Evolutionary conservation across 35 echinoderm and acorn worm species (phyloP), one percentile per base, ranked within the genome.

Genomic region (Apostichopus parvimensis): DNA sequence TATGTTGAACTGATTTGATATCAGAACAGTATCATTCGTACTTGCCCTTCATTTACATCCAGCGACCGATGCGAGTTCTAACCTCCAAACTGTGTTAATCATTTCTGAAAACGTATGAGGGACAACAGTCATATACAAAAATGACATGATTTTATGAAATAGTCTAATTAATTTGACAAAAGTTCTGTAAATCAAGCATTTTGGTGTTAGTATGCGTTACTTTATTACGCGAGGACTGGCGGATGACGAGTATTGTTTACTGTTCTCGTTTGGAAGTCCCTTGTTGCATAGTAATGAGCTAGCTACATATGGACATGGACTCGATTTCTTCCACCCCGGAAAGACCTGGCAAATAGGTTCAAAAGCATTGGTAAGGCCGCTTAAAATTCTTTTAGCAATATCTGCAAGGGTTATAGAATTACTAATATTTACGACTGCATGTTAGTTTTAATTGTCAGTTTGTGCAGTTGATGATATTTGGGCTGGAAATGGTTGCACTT

Each of bases 221-320:
- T 83, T 83, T 83, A 83, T 83, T 83, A 83, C 80, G 80, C 80
- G 34, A 56, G 28, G 53, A 57, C 80, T 55, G 80, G 80, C 80
- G 80, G 80, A 83, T 83, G 80, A 83, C 80, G 80, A 83, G 80
- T 83, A 83, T 83, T 83, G 80, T 83, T 83, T 83, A 83, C 80
- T 83, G 80, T 83, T 83, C 80, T 53, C 80, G 80, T 83, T 83
- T 87, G 85, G 85, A 72, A 87, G 85, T 87, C 85, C 85, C 85
- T 87, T 87, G 85, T 87, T 87, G 85, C 85, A 87, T 87, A 87
- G 85, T 87, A 87, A 87, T 87, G 85, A 87, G 85, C 85, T 87
- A 87, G 85, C 85, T 87, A 87, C 85, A 87, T 87, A 87, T 87
- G 85, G 85, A 64, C 57, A 87, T 87, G 85, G 85, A 87, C 58